These are phyloP conservation scores for Drosophila crucigera DNA, from an alignment of 2,888 invertebrate species.

Conservation along the genomic window DNA sequence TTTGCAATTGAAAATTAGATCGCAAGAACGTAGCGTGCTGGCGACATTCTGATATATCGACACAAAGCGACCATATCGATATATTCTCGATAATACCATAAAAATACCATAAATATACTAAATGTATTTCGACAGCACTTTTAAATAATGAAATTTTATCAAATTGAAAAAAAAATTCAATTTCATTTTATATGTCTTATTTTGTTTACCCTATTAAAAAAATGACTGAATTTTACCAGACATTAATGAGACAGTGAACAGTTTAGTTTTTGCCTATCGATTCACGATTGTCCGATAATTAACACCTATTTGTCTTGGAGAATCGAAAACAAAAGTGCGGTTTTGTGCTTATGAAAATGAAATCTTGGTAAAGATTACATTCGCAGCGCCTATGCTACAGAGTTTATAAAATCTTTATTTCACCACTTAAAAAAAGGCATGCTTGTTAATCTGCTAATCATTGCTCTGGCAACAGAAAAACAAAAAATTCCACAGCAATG, in stretches of 20 bases:
- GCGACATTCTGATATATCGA: conserved; percentile 6
- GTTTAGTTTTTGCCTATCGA: background rate
- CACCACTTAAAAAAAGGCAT: conserved; percentile 8
- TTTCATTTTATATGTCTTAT: background rate
- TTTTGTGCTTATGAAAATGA: conserved; percentile 6
- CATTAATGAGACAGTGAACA: background rate
- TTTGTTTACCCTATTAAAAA: too few relatives aligned
- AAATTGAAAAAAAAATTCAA: background rate
- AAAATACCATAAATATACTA: conserved; percentile 21
- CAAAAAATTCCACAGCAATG: conserved; percentile 83
- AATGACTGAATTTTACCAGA: too few relatives aligned
- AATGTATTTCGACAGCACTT: background rate
- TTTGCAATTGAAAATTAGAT: conserved; percentile 7
- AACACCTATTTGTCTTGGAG: background rate
- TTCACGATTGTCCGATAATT: conserved; percentile 5
- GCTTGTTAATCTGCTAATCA: conserved; percentile 54
- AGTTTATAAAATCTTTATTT: conserved; percentile 26
- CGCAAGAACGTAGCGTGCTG: conserved; percentile 39
- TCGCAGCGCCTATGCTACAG: background rate
- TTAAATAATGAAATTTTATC: background rate
- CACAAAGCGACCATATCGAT: conserved; percentile 26
- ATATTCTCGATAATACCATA: background rate
- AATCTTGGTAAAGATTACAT: background rate
- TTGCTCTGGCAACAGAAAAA: conserved; percentile 79
- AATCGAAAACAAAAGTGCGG: conserved; percentile 1